These are phyloP conservation scores for Nemotelus nigrinus DNA, from an alignment of 2,888 invertebrate genomes.

Conservation along the genomic window DNA sequence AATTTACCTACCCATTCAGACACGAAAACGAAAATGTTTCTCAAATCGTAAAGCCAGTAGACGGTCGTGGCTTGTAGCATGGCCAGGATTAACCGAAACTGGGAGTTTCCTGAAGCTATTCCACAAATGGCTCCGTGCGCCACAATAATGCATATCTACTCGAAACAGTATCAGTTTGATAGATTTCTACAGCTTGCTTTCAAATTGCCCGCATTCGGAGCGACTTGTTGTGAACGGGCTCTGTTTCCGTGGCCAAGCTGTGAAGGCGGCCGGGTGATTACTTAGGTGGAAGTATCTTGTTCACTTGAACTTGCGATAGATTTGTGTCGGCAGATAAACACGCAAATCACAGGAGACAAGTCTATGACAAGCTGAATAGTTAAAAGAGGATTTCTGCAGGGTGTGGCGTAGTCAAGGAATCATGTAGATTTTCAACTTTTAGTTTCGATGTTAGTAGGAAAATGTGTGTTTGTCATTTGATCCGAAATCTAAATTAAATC, in stretches of 20 bases:
- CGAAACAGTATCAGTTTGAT: slow-evolving; percentile 6
- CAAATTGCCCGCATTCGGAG: neutral
- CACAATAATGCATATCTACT: neutral
- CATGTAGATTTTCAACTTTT: too few species aligned
- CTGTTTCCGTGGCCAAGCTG: too few species aligned
- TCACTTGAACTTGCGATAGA: slow-evolving; percentile 43
- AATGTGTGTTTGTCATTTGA: neutral
- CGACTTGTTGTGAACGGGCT: too few species aligned
- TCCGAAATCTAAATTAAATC: neutral
- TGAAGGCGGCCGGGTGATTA: slow-evolving; percentile 20
- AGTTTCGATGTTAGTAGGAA: too few species aligned
- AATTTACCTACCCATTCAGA: slow-evolving; percentile 35
- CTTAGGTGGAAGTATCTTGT: slow-evolving; percentile 18
- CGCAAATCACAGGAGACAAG: slow-evolving; percentile 51
- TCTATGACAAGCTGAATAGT: slow-evolving; percentile 37
- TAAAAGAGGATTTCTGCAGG: slow-evolving; percentile 17
- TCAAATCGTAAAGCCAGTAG: slow-evolving; percentile 21
- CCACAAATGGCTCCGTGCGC: neutral
- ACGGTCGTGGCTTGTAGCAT: slow-evolving; percentile 25
- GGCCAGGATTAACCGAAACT: slow-evolving; percentile 45
- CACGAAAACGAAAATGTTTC: slow-evolving; percentile 25
- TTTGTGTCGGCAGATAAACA: slow-evolving; percentile 49
- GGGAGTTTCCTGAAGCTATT: neutral
- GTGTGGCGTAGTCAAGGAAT: neutral
- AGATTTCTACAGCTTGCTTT: slow-evolving; percentile 1